Base-by-base conservation (phyloP, 2,797 vertebrate genomes). In the Chaunax sp. region DNA sequence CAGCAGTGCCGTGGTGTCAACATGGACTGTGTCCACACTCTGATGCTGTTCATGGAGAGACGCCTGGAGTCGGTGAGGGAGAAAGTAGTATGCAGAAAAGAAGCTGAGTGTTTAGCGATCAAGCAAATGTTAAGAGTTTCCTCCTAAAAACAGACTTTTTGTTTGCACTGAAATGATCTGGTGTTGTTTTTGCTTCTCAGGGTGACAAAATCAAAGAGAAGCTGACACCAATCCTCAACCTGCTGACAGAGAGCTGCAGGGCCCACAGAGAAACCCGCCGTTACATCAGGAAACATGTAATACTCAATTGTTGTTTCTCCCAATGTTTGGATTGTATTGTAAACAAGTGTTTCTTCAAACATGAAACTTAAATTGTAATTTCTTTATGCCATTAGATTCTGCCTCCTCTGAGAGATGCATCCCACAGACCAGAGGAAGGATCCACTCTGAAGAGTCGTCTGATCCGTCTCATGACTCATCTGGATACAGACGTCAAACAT, bases 401-500 rank as follows among this genome's bases (percentile, higher is more conserved):
- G 43, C 94, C 95, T 18, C 95, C 95, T 10, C 89, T 95, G 79
- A 89, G 87, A 54, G 94, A 95, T 0, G 90, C 92, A 4, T 90
- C 83, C 1, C 89, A 90, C 13, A 84, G 92, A n/a, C 95, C 94
- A 1, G 95, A 95, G 77, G 92, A 95, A 41, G 94, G 94, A 5
- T 78, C 80, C 64, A 92, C 93, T 0, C 63, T 95, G 67, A 94
- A 92, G 76, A 93, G 87, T 33, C 93, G 91, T 14, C 89, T 95
- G 53, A 90, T 95, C 50, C 90, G 94, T 2, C 92, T 95, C 64
- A 95, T 95, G 94, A 95, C 94, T 49, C 92, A 95, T 52, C 80
- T 95, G 72, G 93, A 95, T 77, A 95, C 95, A 0, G 94, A 95
- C 40, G 73, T 95, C 28, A 95, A 95, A 77, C 91, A 95, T 75